phyloP scores from a whole-genome alignment of 2,888 invertebrate species.

The Syritta pipiens region DNA sequence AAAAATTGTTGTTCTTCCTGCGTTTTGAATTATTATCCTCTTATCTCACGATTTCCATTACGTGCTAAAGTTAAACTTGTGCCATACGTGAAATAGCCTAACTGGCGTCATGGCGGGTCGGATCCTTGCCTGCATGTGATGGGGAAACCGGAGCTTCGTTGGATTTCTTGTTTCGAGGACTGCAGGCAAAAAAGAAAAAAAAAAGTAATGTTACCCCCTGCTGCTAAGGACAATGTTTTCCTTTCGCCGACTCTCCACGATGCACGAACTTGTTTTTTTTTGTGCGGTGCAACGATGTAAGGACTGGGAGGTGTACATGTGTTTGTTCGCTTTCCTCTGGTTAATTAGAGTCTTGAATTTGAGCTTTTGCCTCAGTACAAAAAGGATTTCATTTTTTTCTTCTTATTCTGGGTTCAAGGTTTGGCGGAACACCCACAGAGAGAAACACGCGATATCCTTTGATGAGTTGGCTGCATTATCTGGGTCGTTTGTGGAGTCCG shows the following conservation, averaged over 20 bases:
- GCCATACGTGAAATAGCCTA: slow-evolving; percentile 44
- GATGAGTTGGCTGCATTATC: neutral
- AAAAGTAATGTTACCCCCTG: no score
- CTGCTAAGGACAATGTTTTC: slow-evolving; percentile 30
- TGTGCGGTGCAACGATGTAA: neutral
- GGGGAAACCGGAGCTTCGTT: slow-evolving; percentile 29
- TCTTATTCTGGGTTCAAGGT: neutral
- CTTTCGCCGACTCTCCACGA: neutral
- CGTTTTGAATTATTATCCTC: slow-evolving; percentile 59
- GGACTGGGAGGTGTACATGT: slow-evolving; percentile 14
- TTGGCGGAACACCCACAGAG: neutral
- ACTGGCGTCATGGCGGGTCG: slow-evolving; percentile 11
- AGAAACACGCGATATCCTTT: neutral
- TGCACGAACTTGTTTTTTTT: slow-evolving; percentile 23
- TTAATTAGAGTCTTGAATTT: slow-evolving; percentile 43
- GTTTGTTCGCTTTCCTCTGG: slow-evolving; percentile 25
- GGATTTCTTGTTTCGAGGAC: slow-evolving; percentile 40
- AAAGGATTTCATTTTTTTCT: neutral
- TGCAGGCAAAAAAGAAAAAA: no score
- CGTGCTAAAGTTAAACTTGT: slow-evolving; percentile 58
- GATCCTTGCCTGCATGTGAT: slow-evolving; percentile 15
- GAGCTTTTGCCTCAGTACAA: slow-evolving; percentile 19
- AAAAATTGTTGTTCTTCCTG: slow-evolving; percentile 20
- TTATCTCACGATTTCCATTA: slow-evolving; percentile 60
- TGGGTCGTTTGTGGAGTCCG: neutral